Percentiles rank a stretch among this genome's conserved stretches.
phyloP scores from a whole-genome alignment of 2,797 vertebrate genomes.

The Cryptoblepharus egeriae region DNA sequence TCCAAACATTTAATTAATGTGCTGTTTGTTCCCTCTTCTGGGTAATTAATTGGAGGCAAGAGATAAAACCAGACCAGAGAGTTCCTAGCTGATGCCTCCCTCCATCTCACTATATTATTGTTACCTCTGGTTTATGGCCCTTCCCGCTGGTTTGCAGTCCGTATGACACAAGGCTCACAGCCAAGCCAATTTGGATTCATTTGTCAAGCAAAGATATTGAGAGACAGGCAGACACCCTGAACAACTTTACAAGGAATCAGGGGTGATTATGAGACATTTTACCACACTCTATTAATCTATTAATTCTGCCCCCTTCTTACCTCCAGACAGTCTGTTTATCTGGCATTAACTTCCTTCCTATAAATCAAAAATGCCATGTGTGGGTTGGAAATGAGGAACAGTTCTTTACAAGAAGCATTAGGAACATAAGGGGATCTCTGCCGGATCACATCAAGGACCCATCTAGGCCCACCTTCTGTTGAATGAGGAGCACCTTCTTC shows the following conservation, averaged over 20 bases:
- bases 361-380: conserved; percentile 29
- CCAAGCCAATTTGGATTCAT: conserved; percentile 65
- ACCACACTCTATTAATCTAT: conserved; percentile 48
- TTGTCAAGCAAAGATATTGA: conserved; percentile 61
- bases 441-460: neutral
- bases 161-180: conserved; percentile 57
- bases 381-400: conserved; percentile 6
- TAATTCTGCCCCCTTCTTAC: conserved; percentile 22
- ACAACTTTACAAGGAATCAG: conserved; percentile 67
- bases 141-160: conserved; percentile 48
- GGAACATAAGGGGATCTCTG: neutral
- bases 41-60: conserved; percentile 73
- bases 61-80: conserved; percentile 60
- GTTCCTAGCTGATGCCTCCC: conserved; percentile 41
- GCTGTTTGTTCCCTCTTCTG: conserved; percentile 63
- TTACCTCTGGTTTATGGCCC: conserved; percentile 65
- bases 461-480: no score
- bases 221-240: conserved; percentile 33
- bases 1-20: conserved; percentile 73
- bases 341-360: conserved; percentile 43
- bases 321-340: conserved; percentile 33
- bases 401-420: neutral
- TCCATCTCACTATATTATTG: conserved; percentile 58
- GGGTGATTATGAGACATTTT: conserved; percentile 48
- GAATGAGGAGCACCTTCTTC: no score